phyloP scores from a whole-genome alignment of 2,888 invertebrate species.

The Himalopsyche japonica region DNA sequence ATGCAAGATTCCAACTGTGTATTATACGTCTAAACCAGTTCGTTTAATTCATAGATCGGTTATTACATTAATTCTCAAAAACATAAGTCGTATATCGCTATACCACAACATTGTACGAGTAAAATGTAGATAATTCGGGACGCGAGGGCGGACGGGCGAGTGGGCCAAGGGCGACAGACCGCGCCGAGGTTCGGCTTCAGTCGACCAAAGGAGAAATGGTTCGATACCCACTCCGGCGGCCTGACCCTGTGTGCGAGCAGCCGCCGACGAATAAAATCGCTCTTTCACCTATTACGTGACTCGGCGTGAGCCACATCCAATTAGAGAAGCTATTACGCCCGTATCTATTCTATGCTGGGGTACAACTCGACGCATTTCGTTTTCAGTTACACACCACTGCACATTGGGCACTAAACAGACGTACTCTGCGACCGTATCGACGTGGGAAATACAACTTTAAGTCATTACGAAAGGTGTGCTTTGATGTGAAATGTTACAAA shows the following conservation, averaged over 20 bases:
- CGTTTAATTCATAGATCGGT: too few species aligned
- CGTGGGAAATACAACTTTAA: too few species aligned
- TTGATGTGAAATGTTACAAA: too few species aligned
- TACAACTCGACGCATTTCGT: background rate
- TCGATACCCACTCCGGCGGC: background rate
- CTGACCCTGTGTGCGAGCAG: background rate
- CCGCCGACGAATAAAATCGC: background rate
- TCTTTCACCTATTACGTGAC: background rate
- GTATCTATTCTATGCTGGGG: background rate
- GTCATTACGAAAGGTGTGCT: too few species aligned
- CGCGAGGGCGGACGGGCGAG: background rate
- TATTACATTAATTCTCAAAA: background rate
- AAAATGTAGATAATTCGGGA: background rate
- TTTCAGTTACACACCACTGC: background rate
- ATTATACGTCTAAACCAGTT: too few species aligned
- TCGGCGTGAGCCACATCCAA: background rate
- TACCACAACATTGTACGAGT: background rate
- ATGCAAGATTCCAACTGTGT: too few species aligned
- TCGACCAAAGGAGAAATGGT: background rate
- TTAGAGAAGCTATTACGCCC: background rate
- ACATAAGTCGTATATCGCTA: too few species aligned
- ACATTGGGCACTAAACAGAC: too few species aligned
- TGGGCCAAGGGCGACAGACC: conserved; percentile 22
- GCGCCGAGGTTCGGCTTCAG: background rate
- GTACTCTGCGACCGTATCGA: too few species aligned